Evolutionary conservation across 2,888 invertebrate genomes (phyloP), one percentile per base, ranked within the genome.

Genomic region (Himalopsyche japonica): DNA sequence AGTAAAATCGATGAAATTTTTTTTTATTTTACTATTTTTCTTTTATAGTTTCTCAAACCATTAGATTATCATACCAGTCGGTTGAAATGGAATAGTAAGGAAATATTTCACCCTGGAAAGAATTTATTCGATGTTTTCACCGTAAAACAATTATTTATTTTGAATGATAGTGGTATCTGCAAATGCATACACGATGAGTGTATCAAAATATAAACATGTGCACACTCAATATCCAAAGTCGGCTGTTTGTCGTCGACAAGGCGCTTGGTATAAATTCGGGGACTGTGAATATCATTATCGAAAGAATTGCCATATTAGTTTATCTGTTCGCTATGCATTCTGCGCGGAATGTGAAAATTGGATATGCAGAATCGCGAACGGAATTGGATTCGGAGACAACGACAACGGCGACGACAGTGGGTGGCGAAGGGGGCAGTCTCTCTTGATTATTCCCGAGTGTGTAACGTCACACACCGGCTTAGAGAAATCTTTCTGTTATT

Each of bases 341-440:
- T 47, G 27, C 37, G 80, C 47, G 78, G 85, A 82, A 85, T 82
- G 76, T 34, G 76, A 82, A 82, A 80, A 64, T 85, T 85, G 80
- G 80, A 80, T 80, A 85, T 84, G 64, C 64, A 20, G 82, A 49
- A 70, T 80, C 79, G 79, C 78, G 49, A 32, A 48, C 49, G 20
- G 82, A 82, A 82, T 85, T 79, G 85, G 80, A 82, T 82, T 85
- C 78, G 76, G 80, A 85, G 85, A 85, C 85, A 81, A 81, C 34
- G 47, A 76, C 48, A 76, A 27, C 24, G 57, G 64, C 30, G 57
- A 20, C 34, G 80, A 34, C 34, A 27, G 30, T 57, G 57, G 57
- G 15, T 27, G 49, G 64, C 24, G 64, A 20, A 0, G 24, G 64
- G 24, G 64, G 64, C 20, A 24, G 64, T 24, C 64, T 64, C 57